Base-by-base conservation (phyloP, 2,113 vertebrate species). In the Nerophis lumbriciformis region DNA sequence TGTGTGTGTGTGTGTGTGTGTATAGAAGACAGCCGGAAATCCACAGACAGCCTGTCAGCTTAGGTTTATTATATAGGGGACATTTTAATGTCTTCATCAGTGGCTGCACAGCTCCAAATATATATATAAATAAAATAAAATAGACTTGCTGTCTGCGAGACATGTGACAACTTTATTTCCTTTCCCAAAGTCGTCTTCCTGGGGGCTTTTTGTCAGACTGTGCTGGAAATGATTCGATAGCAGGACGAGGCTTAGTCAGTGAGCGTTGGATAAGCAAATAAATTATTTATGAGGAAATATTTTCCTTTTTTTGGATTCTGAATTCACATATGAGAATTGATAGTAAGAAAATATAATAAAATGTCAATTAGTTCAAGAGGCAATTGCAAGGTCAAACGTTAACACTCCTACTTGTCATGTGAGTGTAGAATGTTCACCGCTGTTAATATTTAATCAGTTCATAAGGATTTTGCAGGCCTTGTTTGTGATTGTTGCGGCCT, bases 41-140 rank as follows among this genome's bases (percentile, higher is more conserved):
- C 50, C 11, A 16, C 49, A 61, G 39, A 54, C 21, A 49, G 56
- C 64, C 64, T 70, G 77, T 71, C 71, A 82, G 68, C 59, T 66
- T 48, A 55, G 47, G 59, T 73, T 68, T 38, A 45, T 65, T 66
- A 39, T 62, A 68, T 12, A 4, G 6, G 56, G 66, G 12, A 15
- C 58, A 50, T 44, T 10, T 51, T 61, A 69, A 81, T 66, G 53
- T 55, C 60, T 52, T 62, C 48, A 47, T 45, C 54, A 66, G 63
- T 71, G 73, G 44, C 66, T 61, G 68, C 61, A 67, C 65, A 70
- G 50, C 59, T 76, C 42, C 39, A 57, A 57, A 8, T 48, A 58
- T 52, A 0, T 72, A 56, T 76, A 52, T 52, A 11, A 52, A 55
- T 37, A n/a, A 55, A 39, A 57, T 57, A 13, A 57, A 68, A 69